Conservation (phyloP, 2,888 invertebrate genomes). For the Andrena dorsata region DNA sequence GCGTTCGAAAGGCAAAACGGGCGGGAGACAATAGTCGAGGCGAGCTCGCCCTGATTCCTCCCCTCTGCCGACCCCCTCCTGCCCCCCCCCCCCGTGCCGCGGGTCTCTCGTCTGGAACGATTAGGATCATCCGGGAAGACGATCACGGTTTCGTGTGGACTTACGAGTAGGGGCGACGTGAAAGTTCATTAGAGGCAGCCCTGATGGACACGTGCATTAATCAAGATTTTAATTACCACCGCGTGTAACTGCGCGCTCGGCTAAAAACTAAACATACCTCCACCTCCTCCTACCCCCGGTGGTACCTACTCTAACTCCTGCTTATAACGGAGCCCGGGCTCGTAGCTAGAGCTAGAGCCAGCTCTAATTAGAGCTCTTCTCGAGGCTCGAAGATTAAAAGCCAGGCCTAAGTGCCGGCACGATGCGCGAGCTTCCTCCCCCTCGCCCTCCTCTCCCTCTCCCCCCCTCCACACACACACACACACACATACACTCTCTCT, state of each 20-base stretch:
- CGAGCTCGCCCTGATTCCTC: neutral
- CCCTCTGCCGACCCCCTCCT: neutral
- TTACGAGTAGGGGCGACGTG: constrained; percentile 76
- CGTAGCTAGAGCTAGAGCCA: constrained; percentile 75
- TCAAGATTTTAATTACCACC: constrained; percentile 84
- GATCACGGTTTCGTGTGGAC: constrained; percentile 75
- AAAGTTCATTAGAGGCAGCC: constrained; percentile 83
- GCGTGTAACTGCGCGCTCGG: constrained; percentile 78
- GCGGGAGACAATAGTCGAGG: constrained; percentile 28
- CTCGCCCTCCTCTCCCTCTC: constrained; percentile 32
- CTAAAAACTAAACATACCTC: constrained; percentile 82
- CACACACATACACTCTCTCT: neutral
- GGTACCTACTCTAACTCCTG: constrained; percentile 74
- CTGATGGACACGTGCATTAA: constrained; percentile 84
- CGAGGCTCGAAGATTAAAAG: constrained; percentile 79
- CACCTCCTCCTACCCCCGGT: constrained; percentile 61
- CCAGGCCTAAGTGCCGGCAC: constrained; percentile 78
- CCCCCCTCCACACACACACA: constrained; percentile 24
- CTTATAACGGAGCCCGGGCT: constrained; percentile 73
- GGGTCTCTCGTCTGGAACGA: constrained; percentile 45
- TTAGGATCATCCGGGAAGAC: constrained; percentile 68
- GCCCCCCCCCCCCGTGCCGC: neutral
- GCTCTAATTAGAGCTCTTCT: constrained; percentile 84
- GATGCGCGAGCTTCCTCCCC: constrained; percentile 68
- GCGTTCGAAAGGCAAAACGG: constrained; percentile 9